A percentile compares a stretch with the other conserved stretches of the same genome.
phyloP scores from a whole-genome alignment of 2,888 invertebrate genomes.

The Teleiodes luculella region DNA sequence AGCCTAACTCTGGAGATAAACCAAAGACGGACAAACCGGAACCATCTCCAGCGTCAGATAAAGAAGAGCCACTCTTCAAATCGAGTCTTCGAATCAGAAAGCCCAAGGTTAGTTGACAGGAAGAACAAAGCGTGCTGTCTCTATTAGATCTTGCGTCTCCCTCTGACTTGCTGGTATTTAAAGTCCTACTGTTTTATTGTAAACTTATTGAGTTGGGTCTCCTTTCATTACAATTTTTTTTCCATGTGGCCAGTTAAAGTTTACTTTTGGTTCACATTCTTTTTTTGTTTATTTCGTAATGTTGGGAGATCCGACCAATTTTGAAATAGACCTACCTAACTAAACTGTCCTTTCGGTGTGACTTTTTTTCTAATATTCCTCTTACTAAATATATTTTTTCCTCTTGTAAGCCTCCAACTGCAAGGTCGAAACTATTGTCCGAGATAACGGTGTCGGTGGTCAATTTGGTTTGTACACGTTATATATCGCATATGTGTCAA shows the following conservation, averaged over 20 bases:
- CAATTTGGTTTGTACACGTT: constrained; percentile 74
- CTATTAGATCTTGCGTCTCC: constrained; percentile 58
- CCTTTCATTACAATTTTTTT: not conserved
- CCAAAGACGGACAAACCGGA: constrained; percentile 39
- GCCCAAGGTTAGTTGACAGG: constrained; percentile 65
- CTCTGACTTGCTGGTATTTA: constrained; percentile 45
- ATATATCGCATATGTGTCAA: constrained; percentile 43
- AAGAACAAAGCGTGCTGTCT: constrained; percentile 35
- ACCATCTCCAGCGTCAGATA: constrained; percentile 54
- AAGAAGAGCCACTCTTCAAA: constrained; percentile 72
- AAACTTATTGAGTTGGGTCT: constrained; percentile 26
- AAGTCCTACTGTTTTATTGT: constrained; percentile 32
- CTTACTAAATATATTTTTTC: constrained; percentile 60
- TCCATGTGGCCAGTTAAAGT: too few species aligned
- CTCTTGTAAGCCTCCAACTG: constrained; percentile 67
- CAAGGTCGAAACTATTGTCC: constrained; percentile 73
- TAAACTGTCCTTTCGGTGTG: constrained; percentile 30
- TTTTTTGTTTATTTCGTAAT: not conserved
- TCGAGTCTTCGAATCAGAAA: constrained; percentile 68
- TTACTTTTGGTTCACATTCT: too few species aligned
- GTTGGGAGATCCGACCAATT: constrained; percentile 31
- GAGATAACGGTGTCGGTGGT: constrained; percentile 76
- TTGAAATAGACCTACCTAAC: constrained; percentile 23
- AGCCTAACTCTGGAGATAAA: constrained; percentile 59
- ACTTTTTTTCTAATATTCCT: constrained; percentile 29